Evolutionary conservation across 2,113 vertebrate species (phyloP), one percentile per base, ranked within the genome.

Genomic region (Polypterus senegalus): DNA sequence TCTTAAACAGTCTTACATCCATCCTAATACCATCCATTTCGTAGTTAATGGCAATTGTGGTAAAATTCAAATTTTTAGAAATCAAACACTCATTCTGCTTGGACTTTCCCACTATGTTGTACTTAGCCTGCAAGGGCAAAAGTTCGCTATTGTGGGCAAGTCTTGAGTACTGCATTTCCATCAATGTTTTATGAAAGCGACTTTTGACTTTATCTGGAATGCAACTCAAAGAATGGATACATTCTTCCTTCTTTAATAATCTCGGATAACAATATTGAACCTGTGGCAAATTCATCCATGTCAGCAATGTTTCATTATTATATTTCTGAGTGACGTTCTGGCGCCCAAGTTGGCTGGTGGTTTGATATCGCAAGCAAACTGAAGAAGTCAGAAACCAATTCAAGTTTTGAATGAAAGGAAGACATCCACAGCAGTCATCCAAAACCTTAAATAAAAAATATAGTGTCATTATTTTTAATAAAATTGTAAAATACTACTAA

Each of bases 11-110:
- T 9, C 61, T 69, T 45, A 44, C 4, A 64, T 58, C 67, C 67
- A 78, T 63, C 46, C 55, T 80, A 62, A 89, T 87, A 65, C 87
- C 85, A 3, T 91, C 89, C 63, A 86, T 80, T 53, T 74, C 66
- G 53, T 77, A 72, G 48, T 81, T 86, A 1, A 85, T 84, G 56
- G 88, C 83, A 1, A 77, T 73, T 59, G 82, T 81, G 65, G 88
- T 61, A 4, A 78, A 72, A 58, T 81, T 82, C 58, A 73, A 71
- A 45, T 85, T 74, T 44, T 44, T 5, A 6, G 9, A 44, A 5
- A 5, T 11, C n/a, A 6, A 8, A 9, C 4, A 7, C 49, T 76
- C 72, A 3, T 65, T 48, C 3, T 65, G 62, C 47, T 52, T 67
- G 47, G 27, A 59, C 27, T 27, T 27, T 27, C 27, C 27, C 27